Percentiles rank a stretch among this genome's conserved stretches.
Evolutionary conservation across 1,140 invertebrate genomes (phyloP).

Genomic region (Leptestheria dahalacensis): DNA sequence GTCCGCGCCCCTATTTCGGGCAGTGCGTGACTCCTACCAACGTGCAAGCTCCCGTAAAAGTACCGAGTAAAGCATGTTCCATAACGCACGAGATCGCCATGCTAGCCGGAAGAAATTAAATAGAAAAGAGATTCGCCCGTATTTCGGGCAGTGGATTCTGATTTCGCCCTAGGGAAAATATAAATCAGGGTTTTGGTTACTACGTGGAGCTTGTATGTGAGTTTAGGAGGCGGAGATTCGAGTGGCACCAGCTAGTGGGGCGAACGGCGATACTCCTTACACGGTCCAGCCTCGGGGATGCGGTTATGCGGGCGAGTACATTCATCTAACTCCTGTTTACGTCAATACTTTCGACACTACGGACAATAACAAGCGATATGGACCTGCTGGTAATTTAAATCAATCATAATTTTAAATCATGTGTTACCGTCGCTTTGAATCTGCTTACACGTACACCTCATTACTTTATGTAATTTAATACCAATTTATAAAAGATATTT

Average conservation of each 20-base stretch:
- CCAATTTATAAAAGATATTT: neutral
- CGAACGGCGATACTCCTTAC: slow-evolving; percentile 23
- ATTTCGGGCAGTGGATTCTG: no score
- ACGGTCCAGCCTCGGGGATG: slow-evolving; percentile 25
- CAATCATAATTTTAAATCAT: neutral
- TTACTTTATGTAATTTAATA: neutral
- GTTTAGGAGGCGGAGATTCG: slow-evolving; percentile 8
- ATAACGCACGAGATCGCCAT: no score
- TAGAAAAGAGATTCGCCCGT: no score
- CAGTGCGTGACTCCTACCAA: no score
- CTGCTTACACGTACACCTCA: neutral
- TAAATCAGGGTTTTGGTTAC: neutral
- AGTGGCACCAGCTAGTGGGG: neutral
- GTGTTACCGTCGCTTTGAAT: neutral
- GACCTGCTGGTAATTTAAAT: neutral
- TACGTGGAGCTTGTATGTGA: neutral
- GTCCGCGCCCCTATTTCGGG: no score
- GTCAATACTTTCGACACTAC: slow-evolving; percentile 9
- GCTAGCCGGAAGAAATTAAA: no score
- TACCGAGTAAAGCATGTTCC: no score
- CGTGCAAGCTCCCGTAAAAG: no score
- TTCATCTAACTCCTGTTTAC: slow-evolving; percentile 25
- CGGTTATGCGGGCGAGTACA: slow-evolving; percentile 24
- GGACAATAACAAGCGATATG: neutral
- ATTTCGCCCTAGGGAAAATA: no score